These are phyloP conservation scores for Drosophila varians DNA, from an alignment of 1,140 invertebrate species.

Conservation along the genomic window DNA sequence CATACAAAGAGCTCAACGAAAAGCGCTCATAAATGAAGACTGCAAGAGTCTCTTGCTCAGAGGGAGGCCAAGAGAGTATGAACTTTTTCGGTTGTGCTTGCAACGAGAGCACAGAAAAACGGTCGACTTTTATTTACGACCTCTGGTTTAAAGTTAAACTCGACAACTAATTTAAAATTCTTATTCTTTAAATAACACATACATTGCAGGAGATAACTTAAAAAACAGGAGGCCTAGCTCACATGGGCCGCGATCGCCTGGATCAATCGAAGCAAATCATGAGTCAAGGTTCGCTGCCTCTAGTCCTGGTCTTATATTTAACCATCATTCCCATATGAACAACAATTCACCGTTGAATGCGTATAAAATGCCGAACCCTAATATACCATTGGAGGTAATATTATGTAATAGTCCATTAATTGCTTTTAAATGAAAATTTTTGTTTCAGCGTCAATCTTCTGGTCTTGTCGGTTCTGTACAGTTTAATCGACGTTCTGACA, in stretches of 20 bases:
- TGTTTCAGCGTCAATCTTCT: slow-evolving; percentile 60
- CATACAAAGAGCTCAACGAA: too few species aligned
- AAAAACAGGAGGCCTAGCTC: slow-evolving; percentile 68
- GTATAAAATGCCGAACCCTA: slow-evolving; percentile 52
- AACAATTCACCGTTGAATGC: slow-evolving; percentile 57
- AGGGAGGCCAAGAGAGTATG: too few species aligned
- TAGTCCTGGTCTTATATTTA: slow-evolving; percentile 74
- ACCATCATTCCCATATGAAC: slow-evolving; percentile 53
- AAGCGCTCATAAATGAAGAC: too few species aligned
- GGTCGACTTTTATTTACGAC: too few species aligned
- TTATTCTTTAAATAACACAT: neutral
- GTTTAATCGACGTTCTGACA: slow-evolving; percentile 87
- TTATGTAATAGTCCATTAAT: neutral
- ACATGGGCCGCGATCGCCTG: slow-evolving; percentile 62
- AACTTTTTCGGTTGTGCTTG: too few species aligned
- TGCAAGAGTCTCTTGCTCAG: too few species aligned
- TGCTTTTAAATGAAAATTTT: neutral
- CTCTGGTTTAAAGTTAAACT: too few species aligned
- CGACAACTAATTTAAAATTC: neutral
- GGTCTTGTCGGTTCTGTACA: slow-evolving; percentile 43
- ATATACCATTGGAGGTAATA: slow-evolving; percentile 57
- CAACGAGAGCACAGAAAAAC: too few species aligned
- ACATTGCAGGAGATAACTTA: slow-evolving; percentile 47
- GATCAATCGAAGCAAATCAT: slow-evolving; percentile 47
- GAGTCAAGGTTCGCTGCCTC: slow-evolving; percentile 62